Percentiles rank a stretch among this genome's conserved stretches.
phyloP scores from a whole-genome alignment of 2,888 invertebrate species.

The Thumatha senex region DNA sequence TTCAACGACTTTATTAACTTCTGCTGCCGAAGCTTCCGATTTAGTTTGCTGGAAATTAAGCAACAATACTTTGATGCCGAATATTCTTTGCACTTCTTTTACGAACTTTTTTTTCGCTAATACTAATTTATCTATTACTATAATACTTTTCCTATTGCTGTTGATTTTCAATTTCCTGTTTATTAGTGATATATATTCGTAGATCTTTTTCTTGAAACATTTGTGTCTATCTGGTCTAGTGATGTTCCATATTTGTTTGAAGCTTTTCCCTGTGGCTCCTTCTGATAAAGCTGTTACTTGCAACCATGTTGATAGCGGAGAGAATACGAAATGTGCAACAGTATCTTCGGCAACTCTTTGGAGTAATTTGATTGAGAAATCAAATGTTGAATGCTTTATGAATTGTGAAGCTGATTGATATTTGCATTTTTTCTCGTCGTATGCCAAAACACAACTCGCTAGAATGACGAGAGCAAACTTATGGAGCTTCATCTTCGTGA shows the following conservation, averaged over 20 bases:
- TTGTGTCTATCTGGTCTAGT: conserved; percentile 47
- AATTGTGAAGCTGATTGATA: conserved; percentile 41
- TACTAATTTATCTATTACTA: conserved; percentile 52
- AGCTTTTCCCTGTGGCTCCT: conserved; percentile 52
- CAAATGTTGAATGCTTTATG: conserved; percentile 52
- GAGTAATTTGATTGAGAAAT: conserved; percentile 58
- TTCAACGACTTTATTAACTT: conserved; percentile 46
- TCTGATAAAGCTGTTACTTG: conserved; percentile 59
- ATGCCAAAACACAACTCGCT: conserved; percentile 19
- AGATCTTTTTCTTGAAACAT: conserved; percentile 54
- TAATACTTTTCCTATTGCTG: conserved; percentile 43
- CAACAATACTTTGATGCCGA: conserved; percentile 45
- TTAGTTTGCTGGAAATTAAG: conserved; percentile 45
- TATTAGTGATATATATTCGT: conserved; percentile 46
- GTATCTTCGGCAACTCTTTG: conserved; percentile 54
- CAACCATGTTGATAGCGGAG: conserved; percentile 63
- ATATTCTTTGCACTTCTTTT: conserved; percentile 41
- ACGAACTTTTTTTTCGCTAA: conserved; percentile 49
- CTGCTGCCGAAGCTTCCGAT: conserved; percentile 34
- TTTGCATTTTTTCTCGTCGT: conserved; percentile 38
- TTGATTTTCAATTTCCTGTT: conserved; percentile 31
- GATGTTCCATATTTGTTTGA: conserved; percentile 53
- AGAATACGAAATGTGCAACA: conserved; percentile 60
- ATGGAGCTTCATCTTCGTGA: conserved; percentile 37
- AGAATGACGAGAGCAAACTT: conserved; percentile 34